phyloP scores from a whole-genome alignment of 2,888 invertebrate species.

The Timema cristinae region DNA sequence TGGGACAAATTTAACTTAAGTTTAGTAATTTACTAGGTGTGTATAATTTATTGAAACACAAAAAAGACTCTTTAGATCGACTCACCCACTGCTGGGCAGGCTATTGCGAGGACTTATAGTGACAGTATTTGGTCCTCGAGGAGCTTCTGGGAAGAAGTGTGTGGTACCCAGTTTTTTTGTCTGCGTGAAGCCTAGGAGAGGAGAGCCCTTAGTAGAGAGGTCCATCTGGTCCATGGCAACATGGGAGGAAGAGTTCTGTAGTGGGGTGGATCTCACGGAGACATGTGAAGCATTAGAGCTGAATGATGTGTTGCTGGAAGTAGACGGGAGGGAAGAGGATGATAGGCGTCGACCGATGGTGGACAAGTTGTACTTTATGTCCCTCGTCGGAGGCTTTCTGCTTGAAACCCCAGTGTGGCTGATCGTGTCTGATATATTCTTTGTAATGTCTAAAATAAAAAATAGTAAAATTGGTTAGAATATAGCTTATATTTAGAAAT shows the following conservation, averaged over 20 bases:
- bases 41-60: no score
- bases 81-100: conserved; percentile 3
- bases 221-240: no score
- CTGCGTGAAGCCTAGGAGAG: conserved; percentile 17
- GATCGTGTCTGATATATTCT: conserved; percentile 18
- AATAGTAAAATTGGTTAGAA: no score
- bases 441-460: conserved; percentile 17
- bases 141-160: conserved; percentile 22
- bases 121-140: no score
- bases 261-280: no score
- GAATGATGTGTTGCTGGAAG: neutral
- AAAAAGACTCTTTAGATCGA: no score
- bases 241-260: no score
- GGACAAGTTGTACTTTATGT: conserved; percentile 2
- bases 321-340: conserved; percentile 11
- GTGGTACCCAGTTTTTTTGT: conserved; percentile 25
- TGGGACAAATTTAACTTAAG: no score
- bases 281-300: no score
- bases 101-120: neutral
- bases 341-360: conserved; percentile 13
- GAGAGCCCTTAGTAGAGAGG: no score
- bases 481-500: no score
- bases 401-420: neutral
- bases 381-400: conserved; percentile 1
- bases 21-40: no score